These are phyloP conservation scores for Tupaia chinensis DNA, from an alignment of 2,113 vertebrate genomes.

Conservation along the genomic window DNA sequence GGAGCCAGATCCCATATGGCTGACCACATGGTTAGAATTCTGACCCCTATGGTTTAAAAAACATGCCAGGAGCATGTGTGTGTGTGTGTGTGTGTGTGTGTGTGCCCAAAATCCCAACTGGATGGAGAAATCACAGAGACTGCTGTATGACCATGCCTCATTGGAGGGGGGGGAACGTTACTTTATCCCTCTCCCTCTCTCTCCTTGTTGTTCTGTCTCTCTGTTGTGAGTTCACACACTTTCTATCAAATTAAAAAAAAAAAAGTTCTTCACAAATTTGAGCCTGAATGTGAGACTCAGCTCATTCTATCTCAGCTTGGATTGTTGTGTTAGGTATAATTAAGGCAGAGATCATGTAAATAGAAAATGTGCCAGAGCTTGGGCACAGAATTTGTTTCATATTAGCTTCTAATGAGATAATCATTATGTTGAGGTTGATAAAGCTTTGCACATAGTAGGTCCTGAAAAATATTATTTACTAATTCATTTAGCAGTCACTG, in stretches of 20 bases:
- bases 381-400: not conserved
- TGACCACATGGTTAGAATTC: too few species aligned
- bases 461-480: not conserved
- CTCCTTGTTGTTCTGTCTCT: too few species aligned
- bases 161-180: too few species aligned
- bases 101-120: too few species aligned
- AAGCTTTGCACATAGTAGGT: not conserved
- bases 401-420: not conserved
- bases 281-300: not conserved
- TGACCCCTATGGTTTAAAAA: too few species aligned
- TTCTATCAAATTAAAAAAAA: not conserved
- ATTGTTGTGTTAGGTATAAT: not conserved
- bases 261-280: not conserved
- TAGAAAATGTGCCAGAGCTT: not conserved
- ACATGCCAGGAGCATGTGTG: too few species aligned
- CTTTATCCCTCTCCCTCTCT: too few species aligned
- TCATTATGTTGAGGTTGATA: not conserved
- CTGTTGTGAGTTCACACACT: too few species aligned
- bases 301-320: not conserved
- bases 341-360: constrained; percentile 15
- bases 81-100: too few species aligned
- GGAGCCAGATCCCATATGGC: too few species aligned
- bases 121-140: too few species aligned
- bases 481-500: not conserved
- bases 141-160: too few species aligned